These are phyloP conservation scores for Morbakka virulenta DNA, from an alignment of 30 jellyfish, hydroid and myxozoan genomes.

Conservation along the genomic window DNA sequence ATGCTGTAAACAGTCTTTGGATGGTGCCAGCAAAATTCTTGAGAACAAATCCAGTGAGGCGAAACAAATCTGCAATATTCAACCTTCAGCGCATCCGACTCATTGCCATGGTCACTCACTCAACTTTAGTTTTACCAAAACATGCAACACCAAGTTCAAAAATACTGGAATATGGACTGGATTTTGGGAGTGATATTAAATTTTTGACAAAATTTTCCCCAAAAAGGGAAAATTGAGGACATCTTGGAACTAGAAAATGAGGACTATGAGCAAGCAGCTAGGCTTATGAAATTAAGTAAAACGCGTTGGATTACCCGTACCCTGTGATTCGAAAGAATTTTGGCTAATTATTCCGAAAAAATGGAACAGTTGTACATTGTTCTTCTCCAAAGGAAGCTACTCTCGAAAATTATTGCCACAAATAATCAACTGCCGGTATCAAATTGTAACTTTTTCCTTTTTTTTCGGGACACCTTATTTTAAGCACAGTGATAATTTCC, in stretches of 20 bases:
- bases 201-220: not conserved
- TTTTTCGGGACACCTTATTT: no score
- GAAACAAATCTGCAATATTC: not conserved
- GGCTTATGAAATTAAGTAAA: not conserved
- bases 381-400: no score
- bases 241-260: not conserved
- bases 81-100: not conserved
- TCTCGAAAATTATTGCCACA: no score
- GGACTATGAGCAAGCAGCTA: not conserved
- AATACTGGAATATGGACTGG: not conserved
- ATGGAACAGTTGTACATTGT: no score
- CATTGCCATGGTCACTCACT: no score
- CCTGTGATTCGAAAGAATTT: no score
- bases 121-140: not conserved
- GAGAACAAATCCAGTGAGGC: constrained; percentile 7
- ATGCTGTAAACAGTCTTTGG: not conserved
- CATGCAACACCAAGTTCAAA: not conserved
- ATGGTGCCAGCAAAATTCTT: not conserved
- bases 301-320: not conserved
- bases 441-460: no score
- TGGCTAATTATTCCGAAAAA: no score
- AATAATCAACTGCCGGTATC: no score
- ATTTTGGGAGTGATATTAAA: not conserved
- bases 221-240: not conserved
- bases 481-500: no score